Percentiles rank a stretch among this genome's conserved stretches.
These are phyloP conservation scores for Oxyruncus cristatus DNA, from an alignment of 2,113 vertebrate genomes.

Conservation along the genomic window DNA sequence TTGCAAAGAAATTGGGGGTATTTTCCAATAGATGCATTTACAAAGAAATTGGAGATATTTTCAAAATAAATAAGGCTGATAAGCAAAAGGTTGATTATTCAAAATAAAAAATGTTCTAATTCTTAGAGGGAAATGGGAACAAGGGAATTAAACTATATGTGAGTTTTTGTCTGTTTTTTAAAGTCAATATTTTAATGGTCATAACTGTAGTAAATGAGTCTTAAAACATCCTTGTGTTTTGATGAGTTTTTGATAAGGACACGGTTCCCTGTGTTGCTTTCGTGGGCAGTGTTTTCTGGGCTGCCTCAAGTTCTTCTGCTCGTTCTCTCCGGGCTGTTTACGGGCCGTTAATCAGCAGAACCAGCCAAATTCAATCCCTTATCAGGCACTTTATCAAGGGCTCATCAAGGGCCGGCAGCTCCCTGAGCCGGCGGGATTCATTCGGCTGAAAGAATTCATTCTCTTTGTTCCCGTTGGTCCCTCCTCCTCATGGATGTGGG, in stretches of 20 bases:
- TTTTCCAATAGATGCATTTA: not conserved
- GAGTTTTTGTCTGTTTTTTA: not conserved
- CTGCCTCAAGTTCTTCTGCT: not conserved
- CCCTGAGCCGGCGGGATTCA: not conserved
- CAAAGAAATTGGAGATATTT: not conserved
- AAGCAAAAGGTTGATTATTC: not conserved
- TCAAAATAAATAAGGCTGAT: not conserved
- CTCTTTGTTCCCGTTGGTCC: not conserved
- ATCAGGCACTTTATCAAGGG: not conserved
- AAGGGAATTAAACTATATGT: rapidly evolving
- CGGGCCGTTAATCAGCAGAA: not conserved
- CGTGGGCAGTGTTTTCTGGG: too few relatives aligned
- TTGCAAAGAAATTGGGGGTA: not conserved
- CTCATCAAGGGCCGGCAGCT: not conserved
- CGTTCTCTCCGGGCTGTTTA: not conserved
- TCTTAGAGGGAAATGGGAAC: not conserved
- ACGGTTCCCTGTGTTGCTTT: not conserved
- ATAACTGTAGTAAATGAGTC: rapidly evolving
- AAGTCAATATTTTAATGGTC: not conserved
- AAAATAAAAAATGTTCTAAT: not conserved
- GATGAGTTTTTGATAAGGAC: not conserved
- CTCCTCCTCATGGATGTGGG: not conserved
- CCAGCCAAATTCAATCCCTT: not conserved
- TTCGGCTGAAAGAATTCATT: not conserved
- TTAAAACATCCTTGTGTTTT: rapidly evolving